Evolutionary conservation across 2,797 vertebrate species (phyloP).

Genomic region (Sternarchorhynchus goeldii): DNA sequence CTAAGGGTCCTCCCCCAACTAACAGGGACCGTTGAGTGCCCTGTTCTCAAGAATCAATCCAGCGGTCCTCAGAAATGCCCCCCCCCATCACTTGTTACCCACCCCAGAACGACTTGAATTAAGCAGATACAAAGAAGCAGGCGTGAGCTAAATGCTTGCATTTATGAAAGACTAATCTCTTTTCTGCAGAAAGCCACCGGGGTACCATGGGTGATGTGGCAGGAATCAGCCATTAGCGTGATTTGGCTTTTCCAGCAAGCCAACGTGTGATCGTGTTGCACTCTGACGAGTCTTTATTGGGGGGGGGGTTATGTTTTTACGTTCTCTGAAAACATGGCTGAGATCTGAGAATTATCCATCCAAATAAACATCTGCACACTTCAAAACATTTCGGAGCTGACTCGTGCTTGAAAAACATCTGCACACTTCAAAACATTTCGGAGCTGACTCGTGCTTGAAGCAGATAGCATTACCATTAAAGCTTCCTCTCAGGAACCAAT

Average conservation of each 20-base stretch:
- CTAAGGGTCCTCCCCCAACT: constrained; percentile 62
- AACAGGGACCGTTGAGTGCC: constrained; percentile 51
- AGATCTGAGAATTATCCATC: neutral
- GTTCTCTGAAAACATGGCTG: neutral
- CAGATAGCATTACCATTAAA: neutral
- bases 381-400: neutral
- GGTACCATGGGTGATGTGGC: neutral
- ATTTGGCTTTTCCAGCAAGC: neutral
- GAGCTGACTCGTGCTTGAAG: neutral
- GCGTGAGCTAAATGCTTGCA: neutral
- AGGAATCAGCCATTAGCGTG: neutral
- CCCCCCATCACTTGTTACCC: constrained; percentile 57
- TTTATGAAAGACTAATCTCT: constrained; percentile 19
- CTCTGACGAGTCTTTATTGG: neutral
- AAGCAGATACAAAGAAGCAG: constrained; percentile 31
- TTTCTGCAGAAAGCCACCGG: neutral
- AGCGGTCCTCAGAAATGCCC: neutral
- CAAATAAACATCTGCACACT: neutral
- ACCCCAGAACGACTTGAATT: constrained; percentile 49
- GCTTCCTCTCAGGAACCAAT: constrained; percentile 2
- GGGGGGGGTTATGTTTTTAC: neutral
- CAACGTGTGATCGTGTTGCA: neutral
- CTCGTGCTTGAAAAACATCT: neutral
- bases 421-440: constrained; percentile 3
- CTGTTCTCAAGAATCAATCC: constrained; percentile 55